Conservation (phyloP, 2,888 invertebrate genomes). For the Harmothoe impar region DNA sequence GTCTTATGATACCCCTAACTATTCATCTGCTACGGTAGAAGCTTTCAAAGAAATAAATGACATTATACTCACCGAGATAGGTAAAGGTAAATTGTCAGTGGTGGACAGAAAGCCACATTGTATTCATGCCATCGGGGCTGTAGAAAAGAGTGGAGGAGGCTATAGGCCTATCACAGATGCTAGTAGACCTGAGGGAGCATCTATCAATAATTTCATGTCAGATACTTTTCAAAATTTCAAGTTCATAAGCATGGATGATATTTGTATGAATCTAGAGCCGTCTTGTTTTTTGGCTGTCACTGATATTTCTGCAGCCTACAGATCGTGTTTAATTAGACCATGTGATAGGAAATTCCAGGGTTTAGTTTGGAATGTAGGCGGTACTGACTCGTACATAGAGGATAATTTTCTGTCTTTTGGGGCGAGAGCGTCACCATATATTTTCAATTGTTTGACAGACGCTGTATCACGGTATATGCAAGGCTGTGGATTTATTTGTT, state of each 20-base stretch:
- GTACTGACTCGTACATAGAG: background rate
- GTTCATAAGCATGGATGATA: no score
- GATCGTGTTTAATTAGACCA: no score
- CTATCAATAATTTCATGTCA: background rate
- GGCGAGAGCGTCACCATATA: no score
- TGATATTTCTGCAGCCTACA: no score
- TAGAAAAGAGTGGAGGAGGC: background rate
- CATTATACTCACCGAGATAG: background rate
- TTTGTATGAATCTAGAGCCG: background rate
- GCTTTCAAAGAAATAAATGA: background rate
- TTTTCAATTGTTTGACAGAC: no score
- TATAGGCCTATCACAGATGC: background rate
- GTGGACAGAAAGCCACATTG: background rate
- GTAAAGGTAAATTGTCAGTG: background rate
- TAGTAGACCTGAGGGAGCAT: background rate
- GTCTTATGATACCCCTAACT: background rate
- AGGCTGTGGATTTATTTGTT: no score
- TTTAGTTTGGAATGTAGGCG: background rate
- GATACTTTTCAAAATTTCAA: background rate
- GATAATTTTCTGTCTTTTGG: constrained; percentile 9
- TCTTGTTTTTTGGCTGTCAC: background rate
- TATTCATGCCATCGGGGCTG: no score
- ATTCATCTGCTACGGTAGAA: background rate
- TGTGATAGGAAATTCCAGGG: no score
- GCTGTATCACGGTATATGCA: no score